Conservation (phyloP, 2,797 vertebrate species). For the Echiichthys vipera region DNA sequence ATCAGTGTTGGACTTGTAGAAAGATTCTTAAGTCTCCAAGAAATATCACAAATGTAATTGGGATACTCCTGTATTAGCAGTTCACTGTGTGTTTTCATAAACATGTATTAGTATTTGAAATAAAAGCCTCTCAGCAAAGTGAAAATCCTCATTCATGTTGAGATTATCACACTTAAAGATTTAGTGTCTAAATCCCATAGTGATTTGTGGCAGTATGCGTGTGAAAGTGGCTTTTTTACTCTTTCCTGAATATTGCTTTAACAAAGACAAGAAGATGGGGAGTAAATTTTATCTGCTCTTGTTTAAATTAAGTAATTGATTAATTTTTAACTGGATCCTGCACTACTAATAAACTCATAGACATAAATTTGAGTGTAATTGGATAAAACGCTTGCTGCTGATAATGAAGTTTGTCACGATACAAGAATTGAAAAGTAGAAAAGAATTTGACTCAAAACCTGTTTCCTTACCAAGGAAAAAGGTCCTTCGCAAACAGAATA, state of each 20-base stretch:
- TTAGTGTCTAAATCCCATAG: slow-evolving; percentile 14
- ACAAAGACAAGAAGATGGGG: not conserved
- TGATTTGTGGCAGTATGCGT: not conserved
- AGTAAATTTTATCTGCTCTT: not conserved
- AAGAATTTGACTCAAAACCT: no score
- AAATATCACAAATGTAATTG: not conserved
- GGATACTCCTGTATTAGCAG: not conserved
- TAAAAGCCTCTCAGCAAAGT: not conserved
- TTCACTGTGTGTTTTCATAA: not conserved
- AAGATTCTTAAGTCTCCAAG: not conserved
- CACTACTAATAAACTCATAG: not conserved
- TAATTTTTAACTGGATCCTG: not conserved
- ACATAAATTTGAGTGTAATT: not conserved
- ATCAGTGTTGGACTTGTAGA: slow-evolving; percentile 7
- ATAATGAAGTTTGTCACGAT: no score
- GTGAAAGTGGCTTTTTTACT: not conserved
- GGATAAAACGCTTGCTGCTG: not conserved
- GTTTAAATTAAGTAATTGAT: not conserved
- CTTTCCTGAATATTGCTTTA: not conserved
- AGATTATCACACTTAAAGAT: slow-evolving; percentile 20
- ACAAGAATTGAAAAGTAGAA: no score
- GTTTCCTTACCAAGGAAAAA: no score
- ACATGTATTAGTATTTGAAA: slow-evolving; percentile 1
- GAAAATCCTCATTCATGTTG: slow-evolving; percentile 14
- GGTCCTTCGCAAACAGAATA: no score